Evolutionary conservation across 1,140 invertebrate species (phyloP), one percentile per base, ranked within the genome.

Genomic region (Drosophila parvula): DNA sequence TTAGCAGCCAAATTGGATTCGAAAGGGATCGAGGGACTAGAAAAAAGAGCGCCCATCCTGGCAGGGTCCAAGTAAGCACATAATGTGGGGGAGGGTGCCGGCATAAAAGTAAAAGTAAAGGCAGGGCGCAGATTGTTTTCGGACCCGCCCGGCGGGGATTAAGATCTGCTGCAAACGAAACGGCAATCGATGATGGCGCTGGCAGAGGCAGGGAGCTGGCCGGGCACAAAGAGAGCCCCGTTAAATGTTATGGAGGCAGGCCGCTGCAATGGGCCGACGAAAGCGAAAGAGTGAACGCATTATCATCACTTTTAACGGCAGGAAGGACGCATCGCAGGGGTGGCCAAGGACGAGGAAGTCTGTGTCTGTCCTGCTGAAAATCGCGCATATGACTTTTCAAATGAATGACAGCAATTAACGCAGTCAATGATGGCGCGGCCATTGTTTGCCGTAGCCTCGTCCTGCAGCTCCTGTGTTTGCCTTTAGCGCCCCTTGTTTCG

Each of bases 371-470:
- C 34, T 32, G 27, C 70, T 56, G 55, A 85, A 84, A 80, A 78
- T 85, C 57, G 61, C 79, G 73, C 62, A 55, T 80, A 88, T 88
- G 83, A 89, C 80, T 83, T 86, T 83, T 89, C 83, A 83, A 88
- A 89, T 89, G 84, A 88, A 88, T 88, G 84, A 89, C 84, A 84
- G 84, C 84, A 88, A 88, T 88, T 88, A 88, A 89, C 84, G 81
- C 77, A 88, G 84, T 89, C 84, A 88, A 88, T 88, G 84, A 81
- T 90, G 84, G 74, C 80, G 59, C 50, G 44, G 69, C 74, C 50
- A 88, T 88, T 88, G 85, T 88, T 84, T 89, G 85, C 62, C 50
- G 14, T 40, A n/a, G 34, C 41, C 57, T 4, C 45, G 74, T 27
- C 71, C 34, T 18, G 44, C 63, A 30, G 8, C 57, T 16, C 30